Base-by-base conservation (phyloP, 2,888 invertebrate genomes). In the Tiliacea aurago region DNA sequence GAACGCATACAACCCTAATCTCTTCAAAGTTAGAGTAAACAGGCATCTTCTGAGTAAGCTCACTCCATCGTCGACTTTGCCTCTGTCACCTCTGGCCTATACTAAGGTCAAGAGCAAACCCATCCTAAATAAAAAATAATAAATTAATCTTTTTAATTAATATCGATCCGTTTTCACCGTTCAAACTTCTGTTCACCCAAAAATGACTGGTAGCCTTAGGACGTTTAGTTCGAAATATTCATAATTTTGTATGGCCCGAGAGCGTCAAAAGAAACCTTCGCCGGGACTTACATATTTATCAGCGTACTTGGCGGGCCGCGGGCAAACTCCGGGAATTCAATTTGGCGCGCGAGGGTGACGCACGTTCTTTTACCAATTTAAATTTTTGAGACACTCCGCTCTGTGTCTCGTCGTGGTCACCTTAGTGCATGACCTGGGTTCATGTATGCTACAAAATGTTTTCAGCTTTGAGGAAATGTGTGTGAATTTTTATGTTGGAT, bases 261-360 rank as follows among this genome's bases (percentile, higher is more conserved):
- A 80, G 73, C 80, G 76, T 87, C 85, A 88, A 87, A 88, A 87
- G 86, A 87, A 88, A 82, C 82, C 84, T 86, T 83, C 81, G 58
- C 59, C 20, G 62, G 79, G 81, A 79, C 85, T 89, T 89, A 90
- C 86, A 89, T 91, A 90, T 90, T 89, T 89, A 90, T 88, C 84
- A 87, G 86, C 67, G 72, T 74, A 80, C 83, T 81, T 84, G 73
- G 79, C 78, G 82, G 45, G 80, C 82, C 75, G 77, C 80, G 82
- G 63, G 79, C 82, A 70, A 63, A 74, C 75, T 81, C 70, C 55
- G 81, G 85, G 88, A 90, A 91, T 92, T 90, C 88, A 90, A 91
- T 92, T 92, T 90, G 77, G 78, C 78, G 73, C 65, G 83, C 64
- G 75, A 76, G 79, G 86, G 83, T 82, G 86, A 84, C 84, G 85